phyloP scores from a whole-genome alignment of 2,888 invertebrate species.

The Monopis laevigella region DNA sequence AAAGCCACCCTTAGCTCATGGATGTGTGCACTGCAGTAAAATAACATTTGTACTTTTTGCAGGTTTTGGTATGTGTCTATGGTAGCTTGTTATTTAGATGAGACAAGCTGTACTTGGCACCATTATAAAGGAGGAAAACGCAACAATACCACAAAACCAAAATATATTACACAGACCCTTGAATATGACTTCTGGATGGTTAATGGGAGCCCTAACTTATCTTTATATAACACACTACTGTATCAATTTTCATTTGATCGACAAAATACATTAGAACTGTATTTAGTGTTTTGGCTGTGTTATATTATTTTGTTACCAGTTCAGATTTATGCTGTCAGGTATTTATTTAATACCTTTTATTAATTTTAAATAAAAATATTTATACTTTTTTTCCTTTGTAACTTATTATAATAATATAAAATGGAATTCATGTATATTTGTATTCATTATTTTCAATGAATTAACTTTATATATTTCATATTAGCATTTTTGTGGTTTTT shows the following conservation, averaged over 20 bases:
- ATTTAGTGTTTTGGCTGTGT: conserved; percentile 86
- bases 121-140: conserved; percentile 66
- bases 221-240: conserved; percentile 85
- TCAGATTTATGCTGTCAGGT: conserved; percentile 88
- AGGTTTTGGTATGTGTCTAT: conserved; percentile 97
- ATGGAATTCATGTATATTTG: too few species aligned
- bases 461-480: too few species aligned
- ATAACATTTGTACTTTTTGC: conserved; percentile 24
- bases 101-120: conserved; percentile 84
- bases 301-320: conserved; percentile 88
- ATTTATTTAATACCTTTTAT: conserved; percentile 20
- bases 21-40: too few species aligned
- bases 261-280: conserved; percentile 91
- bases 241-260: conserved; percentile 98
- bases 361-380: too few species aligned
- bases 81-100: conserved; percentile 90
- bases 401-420: too few species aligned
- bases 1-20: too few species aligned
- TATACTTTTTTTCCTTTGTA: too few species aligned
- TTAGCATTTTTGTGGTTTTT: too few species aligned
- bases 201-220: conserved; percentile 93
- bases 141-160: conserved; percentile 36
- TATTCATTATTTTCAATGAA: too few species aligned
- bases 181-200: conserved; percentile 95
- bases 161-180: conserved; percentile 48